phyloP scores from a whole-genome alignment of 64 coral and sea anemone genomes.

The Actinia tenebrosa region DNA sequence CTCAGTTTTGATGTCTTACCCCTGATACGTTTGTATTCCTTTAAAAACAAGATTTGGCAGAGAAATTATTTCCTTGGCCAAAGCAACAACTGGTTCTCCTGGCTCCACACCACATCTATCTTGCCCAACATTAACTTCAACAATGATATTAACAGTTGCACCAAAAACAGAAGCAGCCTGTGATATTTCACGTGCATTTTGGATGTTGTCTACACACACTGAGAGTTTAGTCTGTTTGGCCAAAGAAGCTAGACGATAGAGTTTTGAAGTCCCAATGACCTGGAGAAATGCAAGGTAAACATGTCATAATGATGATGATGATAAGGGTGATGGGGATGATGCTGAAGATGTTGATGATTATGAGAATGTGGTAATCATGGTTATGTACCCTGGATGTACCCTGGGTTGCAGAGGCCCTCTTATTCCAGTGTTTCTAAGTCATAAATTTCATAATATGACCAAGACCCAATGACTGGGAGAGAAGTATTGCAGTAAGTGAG shows the following conservation, averaged over 20 bases:
- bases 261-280: constrained; percentile 51
- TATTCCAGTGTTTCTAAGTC: too few species aligned
- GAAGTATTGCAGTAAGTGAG: too few species aligned
- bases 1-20: neutral
- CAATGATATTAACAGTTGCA: constrained; percentile 31
- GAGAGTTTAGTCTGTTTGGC: constrained; percentile 50
- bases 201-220: constrained; percentile 52
- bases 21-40: constrained; percentile 63
- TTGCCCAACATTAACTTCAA: constrained; percentile 61
- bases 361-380: too few species aligned
- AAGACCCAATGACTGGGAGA: too few species aligned
- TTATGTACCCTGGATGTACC: too few species aligned
- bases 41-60: constrained; percentile 43
- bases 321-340: too few species aligned
- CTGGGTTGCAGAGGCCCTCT: too few species aligned
- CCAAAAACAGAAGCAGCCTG: constrained; percentile 15
- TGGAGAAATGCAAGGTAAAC: neutral
- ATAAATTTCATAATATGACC: too few species aligned
- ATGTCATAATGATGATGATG: too few species aligned
- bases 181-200: constrained; percentile 45
- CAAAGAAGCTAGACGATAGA: constrained; percentile 37
- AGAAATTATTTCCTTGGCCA: constrained; percentile 34
- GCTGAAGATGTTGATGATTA: neutral
- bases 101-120: constrained; percentile 63
- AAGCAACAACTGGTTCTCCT: constrained; percentile 30